Evolutionary conservation across 2,888 invertebrate genomes (phyloP).

Genomic region (Eutolmus rufibarbis): DNA sequence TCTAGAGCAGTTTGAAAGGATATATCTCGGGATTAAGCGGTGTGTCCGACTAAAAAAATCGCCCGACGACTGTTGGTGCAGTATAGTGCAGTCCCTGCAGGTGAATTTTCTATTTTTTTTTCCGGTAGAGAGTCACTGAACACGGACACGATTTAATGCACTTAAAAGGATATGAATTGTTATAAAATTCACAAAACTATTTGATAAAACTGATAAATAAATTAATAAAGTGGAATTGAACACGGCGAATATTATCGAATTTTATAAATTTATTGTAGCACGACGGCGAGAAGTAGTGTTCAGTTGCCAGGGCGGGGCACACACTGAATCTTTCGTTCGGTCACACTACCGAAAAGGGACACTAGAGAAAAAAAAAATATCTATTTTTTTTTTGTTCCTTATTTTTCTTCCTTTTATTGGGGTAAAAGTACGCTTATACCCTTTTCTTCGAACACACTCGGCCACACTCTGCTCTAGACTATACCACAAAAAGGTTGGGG

Average conservation of each 20-base stretch:
- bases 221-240: not conserved
- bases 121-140: not conserved
- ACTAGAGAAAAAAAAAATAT: not conserved
- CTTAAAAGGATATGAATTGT: not conserved
- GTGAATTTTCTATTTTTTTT: not conserved
- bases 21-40: not conserved
- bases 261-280: not conserved
- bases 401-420: not conserved
- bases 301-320: constrained; percentile 40
- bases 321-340: constrained; percentile 26
- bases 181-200: not conserved
- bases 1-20: not conserved
- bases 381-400: not conserved
- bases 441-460: not conserved
- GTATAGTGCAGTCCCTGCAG: not conserved
- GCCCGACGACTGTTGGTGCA: not conserved
- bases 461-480: not conserved
- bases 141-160: not conserved
- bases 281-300: constrained; percentile 15
- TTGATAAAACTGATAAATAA: not conserved
- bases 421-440: not conserved
- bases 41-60: not conserved
- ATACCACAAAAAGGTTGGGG: constrained; percentile 26
- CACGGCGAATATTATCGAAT: not conserved
- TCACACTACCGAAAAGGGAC: constrained; percentile 30